These are phyloP conservation scores for Okapia johnstoni DNA, from an alignment of 2,113 vertebrate species.

Conservation along the genomic window DNA sequence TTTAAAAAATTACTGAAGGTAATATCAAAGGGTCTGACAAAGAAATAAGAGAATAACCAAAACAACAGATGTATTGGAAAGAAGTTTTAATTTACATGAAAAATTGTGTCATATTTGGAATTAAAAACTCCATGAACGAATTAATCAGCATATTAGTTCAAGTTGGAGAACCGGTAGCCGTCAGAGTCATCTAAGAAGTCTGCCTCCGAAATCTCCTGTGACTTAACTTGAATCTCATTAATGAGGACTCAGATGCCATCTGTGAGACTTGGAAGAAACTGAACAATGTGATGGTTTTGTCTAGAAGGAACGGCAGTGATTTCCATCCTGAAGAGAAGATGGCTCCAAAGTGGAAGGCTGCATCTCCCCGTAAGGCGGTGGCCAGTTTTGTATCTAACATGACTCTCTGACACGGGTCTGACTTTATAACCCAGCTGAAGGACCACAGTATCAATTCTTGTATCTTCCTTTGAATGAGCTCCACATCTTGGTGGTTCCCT, in stretches of 20 bases:
- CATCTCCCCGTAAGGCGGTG: accelerated
- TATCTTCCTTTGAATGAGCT: too few species aligned
- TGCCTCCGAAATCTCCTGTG: accelerated
- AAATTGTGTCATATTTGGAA: neutral
- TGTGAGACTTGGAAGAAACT: neutral
- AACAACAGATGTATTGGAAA: neutral
- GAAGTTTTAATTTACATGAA: neutral
- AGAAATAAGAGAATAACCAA: neutral
- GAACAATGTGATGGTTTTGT: too few species aligned
- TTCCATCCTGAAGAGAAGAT: accelerated
- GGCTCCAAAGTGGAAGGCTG: accelerated
- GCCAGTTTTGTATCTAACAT: accelerated
- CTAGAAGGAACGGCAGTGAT: accelerated
- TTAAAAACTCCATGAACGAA: neutral
- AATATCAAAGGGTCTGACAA: neutral
- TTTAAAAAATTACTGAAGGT: neutral
- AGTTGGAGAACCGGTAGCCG: neutral
- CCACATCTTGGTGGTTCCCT: neutral
- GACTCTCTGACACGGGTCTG: accelerated
- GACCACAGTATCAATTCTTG: accelerated
- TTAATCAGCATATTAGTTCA: neutral
- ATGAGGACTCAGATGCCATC: neutral
- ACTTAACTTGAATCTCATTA: neutral
- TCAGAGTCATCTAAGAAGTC: accelerated
- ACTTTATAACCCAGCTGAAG: accelerated